Evolutionary conservation across 2,797 vertebrate species (phyloP).

Genomic region (Apogon talboti): DNA sequence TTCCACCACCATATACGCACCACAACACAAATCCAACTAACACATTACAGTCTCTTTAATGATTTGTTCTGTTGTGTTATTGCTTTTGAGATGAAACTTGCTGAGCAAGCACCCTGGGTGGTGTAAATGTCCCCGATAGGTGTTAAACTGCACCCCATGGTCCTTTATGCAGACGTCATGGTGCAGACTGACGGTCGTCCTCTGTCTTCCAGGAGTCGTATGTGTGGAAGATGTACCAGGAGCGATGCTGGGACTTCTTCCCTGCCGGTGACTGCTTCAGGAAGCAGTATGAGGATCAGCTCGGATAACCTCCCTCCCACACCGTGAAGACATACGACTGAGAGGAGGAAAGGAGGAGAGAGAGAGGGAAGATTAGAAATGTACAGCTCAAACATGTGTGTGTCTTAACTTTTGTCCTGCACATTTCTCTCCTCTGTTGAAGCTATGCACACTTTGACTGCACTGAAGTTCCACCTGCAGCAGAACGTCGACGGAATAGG

Average conservation of each 20-base stretch:
- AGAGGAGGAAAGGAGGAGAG: conserved; percentile 14
- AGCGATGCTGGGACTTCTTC: conserved; percentile 95
- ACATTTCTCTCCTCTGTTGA: conserved; percentile 59
- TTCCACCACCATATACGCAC: no score
- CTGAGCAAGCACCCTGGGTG: no score
- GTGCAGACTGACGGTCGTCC: not conserved
- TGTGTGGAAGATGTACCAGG: conserved; percentile 97
- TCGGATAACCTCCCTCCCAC: conserved; percentile 77
- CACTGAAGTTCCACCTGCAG: conserved; percentile 57
- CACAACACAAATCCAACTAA: no score
- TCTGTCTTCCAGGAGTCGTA: conserved; percentile 88
- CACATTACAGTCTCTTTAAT: no score
- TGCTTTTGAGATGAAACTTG: no score
- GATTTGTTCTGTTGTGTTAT: no score
- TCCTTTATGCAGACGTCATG: no score
- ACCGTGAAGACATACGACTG: conserved; percentile 2
- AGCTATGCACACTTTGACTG: conserved; percentile 73
- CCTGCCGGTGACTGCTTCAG: conserved; percentile 95
- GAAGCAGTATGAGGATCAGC: conserved; percentile 96
- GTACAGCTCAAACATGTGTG: conserved; percentile 28
- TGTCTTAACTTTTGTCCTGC: conserved; percentile 56
- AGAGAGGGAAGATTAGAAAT: conserved; percentile 27
- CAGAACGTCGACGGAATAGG: conserved; percentile 35
- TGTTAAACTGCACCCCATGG: no score
- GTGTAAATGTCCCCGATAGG: no score